phyloP scores from a whole-genome alignment of 2,113 vertebrate species.

The Bettongia penicillata region DNA sequence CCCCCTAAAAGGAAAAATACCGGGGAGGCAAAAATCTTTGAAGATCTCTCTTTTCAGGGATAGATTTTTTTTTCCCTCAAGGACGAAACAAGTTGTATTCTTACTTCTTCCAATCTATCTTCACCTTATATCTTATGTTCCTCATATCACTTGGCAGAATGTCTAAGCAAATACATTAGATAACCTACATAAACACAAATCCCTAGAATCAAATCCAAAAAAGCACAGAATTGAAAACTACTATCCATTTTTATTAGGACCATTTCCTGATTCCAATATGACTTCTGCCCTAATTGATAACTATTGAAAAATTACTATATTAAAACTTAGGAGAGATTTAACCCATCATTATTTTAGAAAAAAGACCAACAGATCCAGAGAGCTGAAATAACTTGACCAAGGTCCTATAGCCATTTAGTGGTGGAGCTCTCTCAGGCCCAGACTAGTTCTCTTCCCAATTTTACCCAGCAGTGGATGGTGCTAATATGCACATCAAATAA shows the following conservation, averaged over 20 bases:
- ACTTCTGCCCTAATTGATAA: neutral
- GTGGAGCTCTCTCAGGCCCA: neutral
- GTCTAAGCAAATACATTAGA: neutral
- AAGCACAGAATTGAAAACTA: neutral
- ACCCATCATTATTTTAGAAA: neutral
- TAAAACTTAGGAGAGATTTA: neutral
- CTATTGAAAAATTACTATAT: neutral
- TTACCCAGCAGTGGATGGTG: neutral
- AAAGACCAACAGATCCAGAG: neutral
- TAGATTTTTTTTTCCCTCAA: conserved; percentile 38
- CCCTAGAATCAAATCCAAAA: neutral
- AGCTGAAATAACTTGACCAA: neutral
- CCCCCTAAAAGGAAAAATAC: conserved; percentile 45
- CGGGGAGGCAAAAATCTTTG: conserved; percentile 3
- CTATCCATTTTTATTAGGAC: neutral
- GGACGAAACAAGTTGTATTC: neutral
- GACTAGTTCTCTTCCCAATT: neutral
- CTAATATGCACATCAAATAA: neutral
- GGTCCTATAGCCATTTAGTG: neutral
- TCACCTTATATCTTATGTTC: neutral
- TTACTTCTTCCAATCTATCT: neutral
- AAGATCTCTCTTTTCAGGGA: neutral
- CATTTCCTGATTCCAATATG: neutral
- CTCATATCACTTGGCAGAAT: neutral
- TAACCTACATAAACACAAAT: neutral